phyloP scores from a whole-genome alignment of 2,113 vertebrate genomes.

The Planiliza haematocheilus region DNA sequence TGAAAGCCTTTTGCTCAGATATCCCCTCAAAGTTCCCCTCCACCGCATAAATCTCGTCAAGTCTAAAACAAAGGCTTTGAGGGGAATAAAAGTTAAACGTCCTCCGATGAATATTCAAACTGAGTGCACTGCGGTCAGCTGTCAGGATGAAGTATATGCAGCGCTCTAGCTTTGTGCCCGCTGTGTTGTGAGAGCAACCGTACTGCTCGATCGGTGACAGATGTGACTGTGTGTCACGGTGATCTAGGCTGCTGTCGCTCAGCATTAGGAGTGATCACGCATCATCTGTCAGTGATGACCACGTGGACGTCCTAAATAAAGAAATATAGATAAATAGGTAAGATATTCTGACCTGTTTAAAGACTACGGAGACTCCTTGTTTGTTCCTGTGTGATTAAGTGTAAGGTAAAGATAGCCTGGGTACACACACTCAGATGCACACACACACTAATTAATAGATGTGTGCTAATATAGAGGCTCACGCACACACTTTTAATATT shows the following conservation, averaged over 20 bases:
- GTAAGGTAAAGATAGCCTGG: neutral
- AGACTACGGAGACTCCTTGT: neutral
- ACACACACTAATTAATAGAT: constrained; percentile 9
- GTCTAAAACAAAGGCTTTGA: neutral
- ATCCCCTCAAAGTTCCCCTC: constrained; percentile 25
- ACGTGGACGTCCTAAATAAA: neutral
- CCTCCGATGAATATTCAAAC: constrained; percentile 14
- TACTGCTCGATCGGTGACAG: constrained; percentile 24
- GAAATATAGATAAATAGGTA: constrained; percentile 22
- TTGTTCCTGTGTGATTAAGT: neutral
- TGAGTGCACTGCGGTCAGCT: constrained; percentile 14
- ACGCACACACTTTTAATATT: constrained; percentile 18
- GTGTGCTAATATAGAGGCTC: neutral
- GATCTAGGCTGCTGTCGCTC: constrained; percentile 37
- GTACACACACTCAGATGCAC: no score
- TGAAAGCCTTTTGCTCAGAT: constrained; percentile 41
- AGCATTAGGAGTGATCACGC: constrained; percentile 36
- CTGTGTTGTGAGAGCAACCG: constrained; percentile 19
- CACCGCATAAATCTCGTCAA: constrained; percentile 23
- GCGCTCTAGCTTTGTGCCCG: constrained; percentile 3
- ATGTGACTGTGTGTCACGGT: neutral
- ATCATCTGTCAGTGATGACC: constrained; percentile 24
- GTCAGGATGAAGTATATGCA: neutral
- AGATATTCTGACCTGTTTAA: no score
- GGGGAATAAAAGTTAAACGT: constrained; percentile 11